Evolutionary conservation across 1,140 invertebrate genomes (phyloP).

Genomic region (Drosophila tsacasi): DNA sequence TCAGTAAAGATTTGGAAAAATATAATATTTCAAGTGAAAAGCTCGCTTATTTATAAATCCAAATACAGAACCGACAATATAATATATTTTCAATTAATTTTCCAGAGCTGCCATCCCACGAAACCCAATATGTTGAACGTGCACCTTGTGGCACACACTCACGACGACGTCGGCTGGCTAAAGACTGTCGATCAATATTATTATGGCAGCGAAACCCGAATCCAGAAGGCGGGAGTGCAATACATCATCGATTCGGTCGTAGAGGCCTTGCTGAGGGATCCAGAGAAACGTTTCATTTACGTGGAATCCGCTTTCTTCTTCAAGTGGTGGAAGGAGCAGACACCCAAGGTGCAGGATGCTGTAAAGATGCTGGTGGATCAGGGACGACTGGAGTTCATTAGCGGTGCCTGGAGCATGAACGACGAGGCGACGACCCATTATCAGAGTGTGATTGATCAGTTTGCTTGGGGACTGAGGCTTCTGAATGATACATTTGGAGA

Average conservation of each 20-base stretch:
- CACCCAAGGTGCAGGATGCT: slow-evolving; percentile 87
- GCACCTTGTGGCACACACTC: slow-evolving; percentile 92
- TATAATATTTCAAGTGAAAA: neutral
- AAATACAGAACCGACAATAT: neutral
- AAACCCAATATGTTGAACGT: slow-evolving; percentile 88
- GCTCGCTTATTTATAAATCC: neutral
- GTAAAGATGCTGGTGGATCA: slow-evolving; percentile 89
- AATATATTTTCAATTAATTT: neutral
- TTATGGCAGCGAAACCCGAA: slow-evolving; percentile 87
- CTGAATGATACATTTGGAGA: slow-evolving; percentile 93
- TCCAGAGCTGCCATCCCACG: slow-evolving; percentile 65
- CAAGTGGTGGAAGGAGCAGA: slow-evolving; percentile 95
- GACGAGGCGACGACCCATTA: slow-evolving; percentile 97
- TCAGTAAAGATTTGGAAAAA: neutral
- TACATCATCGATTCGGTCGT: slow-evolving; percentile 97
- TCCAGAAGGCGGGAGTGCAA: slow-evolving; percentile 93
- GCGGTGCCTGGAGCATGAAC: slow-evolving; percentile 96
- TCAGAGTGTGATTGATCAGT: slow-evolving; percentile 97
- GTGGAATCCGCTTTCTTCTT: slow-evolving; percentile 96
- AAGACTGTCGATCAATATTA: slow-evolving; percentile 94
- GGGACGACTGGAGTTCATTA: slow-evolving; percentile 95
- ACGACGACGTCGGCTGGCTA: slow-evolving; percentile 97
- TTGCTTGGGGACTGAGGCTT: slow-evolving; percentile 88
- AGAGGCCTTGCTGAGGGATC: slow-evolving; percentile 90
- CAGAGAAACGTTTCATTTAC: slow-evolving; percentile 89